These are phyloP conservation scores for Gryllus longicercus DNA, from an alignment of 2,888 invertebrate genomes.

Conservation along the genomic window DNA sequence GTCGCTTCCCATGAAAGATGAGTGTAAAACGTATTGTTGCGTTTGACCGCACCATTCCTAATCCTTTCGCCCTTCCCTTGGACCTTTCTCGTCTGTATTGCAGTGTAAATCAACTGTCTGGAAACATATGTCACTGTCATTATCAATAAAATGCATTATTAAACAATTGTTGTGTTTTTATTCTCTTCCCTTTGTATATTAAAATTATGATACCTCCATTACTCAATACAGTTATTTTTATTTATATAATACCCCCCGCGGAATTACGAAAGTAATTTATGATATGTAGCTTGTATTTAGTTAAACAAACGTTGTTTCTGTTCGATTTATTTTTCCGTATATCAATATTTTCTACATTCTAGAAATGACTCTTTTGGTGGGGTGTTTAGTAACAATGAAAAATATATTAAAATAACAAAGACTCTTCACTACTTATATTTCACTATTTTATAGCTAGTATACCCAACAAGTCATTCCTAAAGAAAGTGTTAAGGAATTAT, in stretches of 20 bases:
- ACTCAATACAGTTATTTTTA: not conserved
- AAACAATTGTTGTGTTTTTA: not conserved
- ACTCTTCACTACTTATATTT: no score
- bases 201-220: not conserved
- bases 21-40: not conserved
- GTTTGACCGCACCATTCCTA: not conserved
- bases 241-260: not conserved
- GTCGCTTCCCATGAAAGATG: not conserved
- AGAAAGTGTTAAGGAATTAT: no score
- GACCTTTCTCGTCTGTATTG: slow-evolving; percentile 5
- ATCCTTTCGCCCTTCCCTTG: not conserved
- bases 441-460: no score
- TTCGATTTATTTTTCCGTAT: no score
- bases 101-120: slow-evolving; percentile 6
- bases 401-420: no score
- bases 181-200: not conserved
- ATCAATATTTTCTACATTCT: no score
- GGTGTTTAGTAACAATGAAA: no score
- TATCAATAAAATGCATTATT: not conserved
- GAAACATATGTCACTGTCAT: slow-evolving; percentile 7
- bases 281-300: no score
- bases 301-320: no score
- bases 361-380: no score
- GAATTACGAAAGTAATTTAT: not conserved
- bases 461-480: no score